Conservation (phyloP, 2,888 invertebrate genomes). For the Actias luna region DNA sequence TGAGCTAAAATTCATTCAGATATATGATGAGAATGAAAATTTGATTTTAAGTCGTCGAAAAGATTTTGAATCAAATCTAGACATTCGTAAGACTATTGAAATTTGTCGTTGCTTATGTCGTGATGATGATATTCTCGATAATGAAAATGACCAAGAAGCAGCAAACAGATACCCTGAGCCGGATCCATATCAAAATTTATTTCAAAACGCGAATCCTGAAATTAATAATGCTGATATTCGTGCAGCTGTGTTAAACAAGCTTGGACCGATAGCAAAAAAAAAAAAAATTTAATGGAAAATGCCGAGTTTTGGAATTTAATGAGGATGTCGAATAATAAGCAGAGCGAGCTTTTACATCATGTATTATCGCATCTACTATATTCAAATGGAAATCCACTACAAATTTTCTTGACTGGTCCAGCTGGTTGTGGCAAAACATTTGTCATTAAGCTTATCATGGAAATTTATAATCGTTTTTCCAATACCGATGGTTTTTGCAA, state of each 20-base stretch:
- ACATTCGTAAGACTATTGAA: background rate
- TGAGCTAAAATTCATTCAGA: background rate
- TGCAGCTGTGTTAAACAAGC: background rate
- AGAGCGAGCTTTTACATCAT: slow-evolving; percentile 25
- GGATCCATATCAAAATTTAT: background rate
- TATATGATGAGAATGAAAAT: background rate
- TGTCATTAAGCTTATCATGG: background rate
- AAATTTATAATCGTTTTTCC: background rate
- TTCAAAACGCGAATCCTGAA: too few relatives aligned
- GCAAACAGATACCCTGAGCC: background rate
- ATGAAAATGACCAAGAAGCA: background rate
- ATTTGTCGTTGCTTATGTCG: background rate
- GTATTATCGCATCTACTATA: slow-evolving; percentile 20
- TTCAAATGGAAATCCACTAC: slow-evolving; percentile 21
- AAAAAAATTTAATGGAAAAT: background rate
- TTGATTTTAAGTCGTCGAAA: background rate
- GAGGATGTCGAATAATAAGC: slow-evolving; percentile 29
- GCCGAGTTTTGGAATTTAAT: slow-evolving; percentile 1
- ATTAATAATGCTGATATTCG: background rate
- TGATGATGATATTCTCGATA: background rate
- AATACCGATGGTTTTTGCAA: too few relatives aligned
- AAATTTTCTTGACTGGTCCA: background rate
- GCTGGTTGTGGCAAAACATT: background rate
- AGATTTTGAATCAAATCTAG: background rate
- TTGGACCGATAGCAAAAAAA: background rate